Evolutionary conservation across 1,140 invertebrate species (phyloP), one percentile per base, ranked within the genome.

Genomic region (Argopecten irradians): DNA sequence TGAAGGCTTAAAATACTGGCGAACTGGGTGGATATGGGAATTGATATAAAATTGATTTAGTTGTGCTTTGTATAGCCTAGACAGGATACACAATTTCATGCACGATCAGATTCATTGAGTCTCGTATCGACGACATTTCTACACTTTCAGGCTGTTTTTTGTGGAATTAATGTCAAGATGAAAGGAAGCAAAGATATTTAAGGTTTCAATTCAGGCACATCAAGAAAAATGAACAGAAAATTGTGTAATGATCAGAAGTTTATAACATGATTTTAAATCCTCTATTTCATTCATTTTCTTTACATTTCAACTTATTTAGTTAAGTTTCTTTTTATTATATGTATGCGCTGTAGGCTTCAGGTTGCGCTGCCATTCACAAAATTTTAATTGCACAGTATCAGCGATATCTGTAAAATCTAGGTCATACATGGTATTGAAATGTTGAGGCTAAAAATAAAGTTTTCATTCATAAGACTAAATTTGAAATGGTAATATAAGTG

Each of bases 41-140:
- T 28, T 71, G 22, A 28, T 71, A 71, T 71, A 28, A 71, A n/a
- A 71, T n/a, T 71, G 55, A 71, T 71, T 71, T 3, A 28, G 22
- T 71, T 28, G 22, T 71, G 55, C 1, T 71, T 71, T 1, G 14
- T 19, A 19, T 46, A 71, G 7, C 28, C 5, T 28, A 71, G 55
- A 71, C 55, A 71, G 55, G 55, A 71, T 71, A 71, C 28, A 71
- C 22, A 71, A 71, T 71, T 71, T 71, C 55, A 71, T 71, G 55
- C 55, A 71, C 55, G 22, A 71, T 71, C 22, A 28, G n/a, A 28
- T 71, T 5, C 55, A 71, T 71, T 71, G 55, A 71, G 2, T 46
- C 5, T 8, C n/a, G 43, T 46, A 46, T 3, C n/a, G 55, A 22
- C 55, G 28, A 71, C n/a, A 71, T 22, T n/a, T 5, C 55, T 28